Evolutionary conservation across 2,888 invertebrate species (phyloP).

Genomic region (Drosophila ochracea): DNA sequence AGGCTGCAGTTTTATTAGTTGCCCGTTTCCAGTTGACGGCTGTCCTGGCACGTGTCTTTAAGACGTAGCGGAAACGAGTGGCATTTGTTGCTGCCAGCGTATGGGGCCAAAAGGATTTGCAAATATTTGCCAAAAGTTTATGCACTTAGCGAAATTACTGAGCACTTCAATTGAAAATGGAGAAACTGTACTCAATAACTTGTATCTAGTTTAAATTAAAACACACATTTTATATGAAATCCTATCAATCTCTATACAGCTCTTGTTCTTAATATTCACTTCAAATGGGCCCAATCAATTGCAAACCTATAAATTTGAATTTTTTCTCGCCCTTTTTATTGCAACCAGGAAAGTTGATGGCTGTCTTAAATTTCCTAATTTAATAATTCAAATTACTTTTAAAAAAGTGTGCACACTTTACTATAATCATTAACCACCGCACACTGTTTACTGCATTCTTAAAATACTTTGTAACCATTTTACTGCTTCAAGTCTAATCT

Average conservation of each 20-base stretch:
- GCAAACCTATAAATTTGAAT: background rate
- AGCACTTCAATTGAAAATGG: background rate
- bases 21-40: slow-evolving; percentile 49
- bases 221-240: background rate
- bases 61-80: slow-evolving; percentile 71
- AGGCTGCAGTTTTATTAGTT: slow-evolving; percentile 73
- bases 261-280: background rate
- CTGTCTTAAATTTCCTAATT: background rate
- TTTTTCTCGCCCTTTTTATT: background rate
- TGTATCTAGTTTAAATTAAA: background rate
- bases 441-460: background rate
- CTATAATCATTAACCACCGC: background rate
- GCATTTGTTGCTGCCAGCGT: slow-evolving; percentile 56
- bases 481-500: background rate
- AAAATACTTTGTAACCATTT: background rate
- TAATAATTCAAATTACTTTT: background rate
- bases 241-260: background rate
- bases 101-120: slow-evolving; percentile 53
- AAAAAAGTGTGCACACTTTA: background rate
- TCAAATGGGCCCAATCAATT: background rate
- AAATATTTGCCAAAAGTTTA: slow-evolving; percentile 38
- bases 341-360: background rate
- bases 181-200: background rate
- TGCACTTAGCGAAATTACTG: slow-evolving; percentile 54
- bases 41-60: slow-evolving; percentile 66